These are phyloP conservation scores for Drosophila paranaensis DNA, from an alignment of 2,888 invertebrate species.

Conservation along the genomic window DNA sequence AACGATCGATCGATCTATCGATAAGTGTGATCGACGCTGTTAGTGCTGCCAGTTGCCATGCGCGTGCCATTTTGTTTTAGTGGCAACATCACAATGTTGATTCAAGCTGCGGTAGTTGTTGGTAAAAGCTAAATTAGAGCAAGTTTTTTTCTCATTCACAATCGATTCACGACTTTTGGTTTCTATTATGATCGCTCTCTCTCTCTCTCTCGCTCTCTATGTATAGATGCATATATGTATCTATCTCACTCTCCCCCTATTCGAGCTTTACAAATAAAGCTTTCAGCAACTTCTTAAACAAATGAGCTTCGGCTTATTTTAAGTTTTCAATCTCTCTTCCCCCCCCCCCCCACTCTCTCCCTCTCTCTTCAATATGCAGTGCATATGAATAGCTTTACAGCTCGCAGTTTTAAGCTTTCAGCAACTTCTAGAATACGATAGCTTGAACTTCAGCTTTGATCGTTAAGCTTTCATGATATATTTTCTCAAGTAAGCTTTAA, in stretches of 20 bases:
- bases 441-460: no score
- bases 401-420: not conserved
- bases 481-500: not conserved
- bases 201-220: no score
- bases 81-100: constrained; percentile 84
- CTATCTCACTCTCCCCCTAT: not conserved
- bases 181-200: not conserved
- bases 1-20: constrained; percentile 23
- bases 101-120: constrained; percentile 84
- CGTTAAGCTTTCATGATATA: no score
- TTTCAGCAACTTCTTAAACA: no score
- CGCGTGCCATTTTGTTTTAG: constrained; percentile 37
- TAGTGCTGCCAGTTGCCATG: constrained; percentile 35
- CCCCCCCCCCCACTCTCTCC: not conserved
- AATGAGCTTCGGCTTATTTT: no score
- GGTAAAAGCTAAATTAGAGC: constrained; percentile 84
- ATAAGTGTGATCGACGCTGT: constrained; percentile 9
- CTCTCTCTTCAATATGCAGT: not conserved
- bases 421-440: not conserved
- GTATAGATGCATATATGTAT: no score
- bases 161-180: constrained; percentile 7
- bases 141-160: constrained; percentile 64
- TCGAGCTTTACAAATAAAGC: no score
- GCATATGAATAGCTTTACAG: not conserved
- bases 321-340: not conserved